Conservation (phyloP, 2,797 vertebrate genomes). For the Nannoperca australis region DNA sequence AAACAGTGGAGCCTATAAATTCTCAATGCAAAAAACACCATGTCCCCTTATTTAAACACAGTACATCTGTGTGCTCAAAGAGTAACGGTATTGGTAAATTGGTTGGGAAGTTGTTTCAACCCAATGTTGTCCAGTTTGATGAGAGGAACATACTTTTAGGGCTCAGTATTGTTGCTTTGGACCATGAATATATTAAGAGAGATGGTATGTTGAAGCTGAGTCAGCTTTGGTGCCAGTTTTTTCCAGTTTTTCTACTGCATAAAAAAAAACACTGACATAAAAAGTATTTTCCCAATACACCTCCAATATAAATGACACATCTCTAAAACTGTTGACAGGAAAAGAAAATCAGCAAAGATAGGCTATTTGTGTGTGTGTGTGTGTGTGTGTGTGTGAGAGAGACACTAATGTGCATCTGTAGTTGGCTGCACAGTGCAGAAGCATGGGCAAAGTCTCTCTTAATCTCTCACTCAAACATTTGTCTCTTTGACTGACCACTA, state of each 20-base stretch:
- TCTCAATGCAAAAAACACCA: not conserved
- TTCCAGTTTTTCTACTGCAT: not conserved
- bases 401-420: not conserved
- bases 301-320: not conserved
- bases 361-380: no score
- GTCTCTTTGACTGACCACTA: constrained; percentile 25
- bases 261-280: not conserved
- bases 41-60: not conserved
- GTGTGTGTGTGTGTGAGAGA: no score
- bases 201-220: not conserved
- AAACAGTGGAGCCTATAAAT: not conserved
- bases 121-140: not conserved
- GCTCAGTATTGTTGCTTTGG: not conserved
- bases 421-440: not conserved
- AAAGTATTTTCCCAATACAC: not conserved
- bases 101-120: not conserved
- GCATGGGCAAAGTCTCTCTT: not conserved
- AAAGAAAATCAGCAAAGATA: no score
- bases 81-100: not conserved
- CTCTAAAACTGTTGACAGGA: not conserved
- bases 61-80: not conserved
- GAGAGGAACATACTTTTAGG: not conserved
- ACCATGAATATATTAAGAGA: not conserved
- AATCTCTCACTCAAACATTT: not conserved
- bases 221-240: not conserved